These are phyloP conservation scores for Platorchestia sp. DNA, from an alignment of 1,140 invertebrate genomes.

Conservation along the genomic window DNA sequence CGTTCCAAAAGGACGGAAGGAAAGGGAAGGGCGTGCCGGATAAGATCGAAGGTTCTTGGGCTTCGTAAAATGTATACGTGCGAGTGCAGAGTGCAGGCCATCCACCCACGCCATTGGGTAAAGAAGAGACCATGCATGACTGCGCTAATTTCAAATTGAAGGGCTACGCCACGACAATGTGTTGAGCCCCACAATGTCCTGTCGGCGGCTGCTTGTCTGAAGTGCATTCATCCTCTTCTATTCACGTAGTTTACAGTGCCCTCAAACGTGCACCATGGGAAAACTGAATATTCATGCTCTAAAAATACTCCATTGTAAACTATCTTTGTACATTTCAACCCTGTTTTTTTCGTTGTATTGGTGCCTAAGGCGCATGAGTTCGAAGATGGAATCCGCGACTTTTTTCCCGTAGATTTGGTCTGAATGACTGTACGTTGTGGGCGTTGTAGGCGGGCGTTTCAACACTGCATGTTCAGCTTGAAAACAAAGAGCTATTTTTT, in stretches of 20 bases:
- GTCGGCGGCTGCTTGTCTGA: not conserved
- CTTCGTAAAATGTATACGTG: constrained; percentile 22
- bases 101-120: constrained; percentile 23
- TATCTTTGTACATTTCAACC: not conserved
- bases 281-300: not conserved
- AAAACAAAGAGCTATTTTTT: not conserved
- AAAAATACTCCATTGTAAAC: not conserved
- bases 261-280: not conserved
- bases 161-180: not conserved
- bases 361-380: not conserved
- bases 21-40: not conserved
- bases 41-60: constrained; percentile 23
- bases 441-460: not conserved
- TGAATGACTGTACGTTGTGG: too few species aligned
- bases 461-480: not conserved
- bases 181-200: constrained; percentile 8
- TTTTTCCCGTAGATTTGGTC: not conserved
- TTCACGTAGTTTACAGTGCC: not conserved
- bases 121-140: constrained; percentile 6
- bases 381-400: not conserved
- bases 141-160: constrained; percentile 42
- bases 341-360: not conserved
- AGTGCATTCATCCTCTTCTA: not conserved
- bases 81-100: not conserved
- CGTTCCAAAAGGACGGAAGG: not conserved